A percentile compares a stretch with the other conserved stretches of the same genome.
Evolutionary conservation across 2,113 vertebrate species (phyloP).

Genomic region (human (Homo sapiens)): GRCh38 chr2:151755001-151755500

Average conservation of each 20-base stretch:
- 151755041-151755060: too few relatives aligned
- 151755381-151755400: not conserved
- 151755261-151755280: not conserved
- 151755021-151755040: too few relatives aligned
- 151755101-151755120: too few relatives aligned
- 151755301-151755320: not conserved
- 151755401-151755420: constrained; percentile 12
- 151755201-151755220: too few relatives aligned
- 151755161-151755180: too few relatives aligned
- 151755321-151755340: not conserved
- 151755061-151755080: too few relatives aligned
- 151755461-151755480: not conserved
- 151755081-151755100: too few relatives aligned
- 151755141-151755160: too few relatives aligned
- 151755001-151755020: too few relatives aligned
- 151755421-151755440: not conserved
- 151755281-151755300: not conserved
- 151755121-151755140: too few relatives aligned
- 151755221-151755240: not conserved
- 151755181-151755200: too few relatives aligned
- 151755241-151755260: constrained; percentile 13
- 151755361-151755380: constrained; percentile 19
- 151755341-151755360: not conserved
- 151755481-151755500: not conserved
- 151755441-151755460: not conserved